phyloP scores from a whole-genome alignment of 2,113 vertebrate genomes.

The Dascyllus trimaculatus region DNA sequence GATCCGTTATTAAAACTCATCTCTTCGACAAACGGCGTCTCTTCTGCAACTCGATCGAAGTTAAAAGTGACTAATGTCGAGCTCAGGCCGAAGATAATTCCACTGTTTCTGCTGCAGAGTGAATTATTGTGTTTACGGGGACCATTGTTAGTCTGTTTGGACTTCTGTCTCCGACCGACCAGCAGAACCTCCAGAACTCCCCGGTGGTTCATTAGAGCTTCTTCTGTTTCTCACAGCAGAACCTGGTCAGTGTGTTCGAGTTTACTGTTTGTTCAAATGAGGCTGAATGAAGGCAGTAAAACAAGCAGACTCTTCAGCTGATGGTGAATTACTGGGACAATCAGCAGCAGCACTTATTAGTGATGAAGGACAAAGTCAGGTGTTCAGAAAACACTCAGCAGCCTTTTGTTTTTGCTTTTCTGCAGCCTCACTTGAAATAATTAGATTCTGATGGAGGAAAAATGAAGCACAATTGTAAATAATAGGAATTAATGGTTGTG shows the following conservation, averaged over 20 bases:
- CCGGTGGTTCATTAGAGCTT: conserved; percentile 19
- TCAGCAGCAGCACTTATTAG: not conserved
- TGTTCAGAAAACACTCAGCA: not conserved
- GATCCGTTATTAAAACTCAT: too few species aligned
- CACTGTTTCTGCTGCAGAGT: too few species aligned
- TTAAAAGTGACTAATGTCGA: too few species aligned
- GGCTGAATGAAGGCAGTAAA: too few species aligned
- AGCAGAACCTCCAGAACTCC: not conserved
- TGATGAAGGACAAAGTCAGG: not conserved
- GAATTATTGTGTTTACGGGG: too few species aligned
- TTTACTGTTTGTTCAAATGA: not conserved
- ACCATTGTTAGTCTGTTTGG: too few species aligned
- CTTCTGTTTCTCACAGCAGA: not conserved
- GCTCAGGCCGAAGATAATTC: too few species aligned
- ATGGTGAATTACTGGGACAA: conserved; percentile 10
- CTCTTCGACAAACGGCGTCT: too few species aligned
- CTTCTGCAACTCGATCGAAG: too few species aligned
- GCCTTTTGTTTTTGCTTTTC: not conserved
- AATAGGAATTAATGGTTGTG: not conserved
- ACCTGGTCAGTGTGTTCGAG: not conserved
- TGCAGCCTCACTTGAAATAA: not conserved
- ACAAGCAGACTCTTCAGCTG: not conserved
- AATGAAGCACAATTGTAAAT: not conserved
- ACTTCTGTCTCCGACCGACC: too few species aligned
- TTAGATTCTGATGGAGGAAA: not conserved